A percentile compares a stretch with the other conserved stretches of the same genome.
phyloP scores from a whole-genome alignment of 1,140 invertebrate genomes.

The Paralvinella palmiformis region DNA sequence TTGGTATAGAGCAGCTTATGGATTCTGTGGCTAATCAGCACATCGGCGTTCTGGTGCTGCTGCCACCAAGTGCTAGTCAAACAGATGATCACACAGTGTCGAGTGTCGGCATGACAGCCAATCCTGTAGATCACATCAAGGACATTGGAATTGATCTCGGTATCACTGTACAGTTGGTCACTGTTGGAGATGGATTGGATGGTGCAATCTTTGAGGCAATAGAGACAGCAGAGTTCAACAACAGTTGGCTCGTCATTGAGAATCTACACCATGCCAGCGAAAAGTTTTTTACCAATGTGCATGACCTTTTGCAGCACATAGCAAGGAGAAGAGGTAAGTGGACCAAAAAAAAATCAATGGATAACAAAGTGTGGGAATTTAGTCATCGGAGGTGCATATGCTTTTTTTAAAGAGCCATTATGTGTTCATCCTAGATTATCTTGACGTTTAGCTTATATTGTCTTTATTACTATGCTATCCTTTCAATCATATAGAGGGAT shows the following conservation, averaged over 20 bases:
- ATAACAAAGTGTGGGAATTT: too few species aligned
- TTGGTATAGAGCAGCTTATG: constrained; percentile 30
- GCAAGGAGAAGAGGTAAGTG: constrained; percentile 33
- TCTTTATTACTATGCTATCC: too few species aligned
- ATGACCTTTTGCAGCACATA: constrained; percentile 33
- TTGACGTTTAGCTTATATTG: too few species aligned
- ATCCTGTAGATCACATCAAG: constrained; percentile 33
- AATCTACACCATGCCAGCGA: constrained; percentile 38
- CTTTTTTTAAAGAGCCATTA: too few species aligned
- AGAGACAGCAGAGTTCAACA: constrained; percentile 38
- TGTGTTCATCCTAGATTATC: too few species aligned
- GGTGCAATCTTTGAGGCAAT: constrained; percentile 37
- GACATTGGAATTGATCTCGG: constrained; percentile 38
- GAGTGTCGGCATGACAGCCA: constrained; percentile 31
- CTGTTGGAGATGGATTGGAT: constrained; percentile 36
- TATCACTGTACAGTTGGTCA: constrained; percentile 27
- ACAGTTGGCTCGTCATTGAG: constrained; percentile 44
- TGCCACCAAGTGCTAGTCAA: constrained; percentile 29
- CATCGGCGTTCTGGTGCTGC: constrained; percentile 35
- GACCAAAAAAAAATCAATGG: too few species aligned
- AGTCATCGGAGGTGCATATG: too few species aligned
- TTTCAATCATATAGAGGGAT: too few species aligned
- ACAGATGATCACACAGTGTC: constrained; percentile 25
- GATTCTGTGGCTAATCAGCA: constrained; percentile 15
- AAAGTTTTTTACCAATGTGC: constrained; percentile 29